phyloP scores from a whole-genome alignment of 2,113 vertebrate species.

The Raja brachyura region DNA sequence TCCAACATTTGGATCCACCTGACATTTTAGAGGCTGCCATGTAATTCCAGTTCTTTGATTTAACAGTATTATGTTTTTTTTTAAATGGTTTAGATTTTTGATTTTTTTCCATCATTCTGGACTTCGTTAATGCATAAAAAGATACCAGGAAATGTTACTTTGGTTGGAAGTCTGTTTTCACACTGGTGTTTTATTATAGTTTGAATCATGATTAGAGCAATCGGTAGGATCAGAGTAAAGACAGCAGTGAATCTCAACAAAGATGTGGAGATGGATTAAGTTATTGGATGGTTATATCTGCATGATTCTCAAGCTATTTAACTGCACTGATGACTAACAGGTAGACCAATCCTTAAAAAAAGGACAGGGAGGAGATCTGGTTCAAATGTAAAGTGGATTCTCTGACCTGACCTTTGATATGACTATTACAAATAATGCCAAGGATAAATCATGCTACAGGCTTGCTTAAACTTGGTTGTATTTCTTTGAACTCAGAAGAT shows the following conservation, averaged over 20 bases:
- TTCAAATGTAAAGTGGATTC: not conserved
- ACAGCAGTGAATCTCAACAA: not conserved
- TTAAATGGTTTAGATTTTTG: too few species aligned
- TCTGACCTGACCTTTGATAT: not conserved
- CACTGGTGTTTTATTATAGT: not conserved
- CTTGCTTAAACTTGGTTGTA: not conserved
- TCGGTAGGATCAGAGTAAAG: too few species aligned
- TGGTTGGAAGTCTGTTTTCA: not conserved
- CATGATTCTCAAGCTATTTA: not conserved
- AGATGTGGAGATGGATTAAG: not conserved
- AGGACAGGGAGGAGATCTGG: too few species aligned
- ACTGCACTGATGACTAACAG: not conserved
- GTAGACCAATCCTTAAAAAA: not conserved
- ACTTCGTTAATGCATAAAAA: not conserved
- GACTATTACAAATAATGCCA: not conserved
- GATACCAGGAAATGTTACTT: not conserved
- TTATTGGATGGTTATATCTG: not conserved
- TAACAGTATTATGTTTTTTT: too few species aligned
- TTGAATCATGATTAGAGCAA: not conserved
- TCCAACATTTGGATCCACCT: too few species aligned
- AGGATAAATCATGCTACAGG: not conserved
- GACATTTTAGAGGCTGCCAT: too few species aligned
- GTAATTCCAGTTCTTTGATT: too few species aligned
- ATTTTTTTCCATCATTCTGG: not conserved
- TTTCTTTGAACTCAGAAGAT: not conserved